Base-by-base conservation (phyloP, 2,113 vertebrate genomes). In the Girardinichthys multiradiatus region DNA sequence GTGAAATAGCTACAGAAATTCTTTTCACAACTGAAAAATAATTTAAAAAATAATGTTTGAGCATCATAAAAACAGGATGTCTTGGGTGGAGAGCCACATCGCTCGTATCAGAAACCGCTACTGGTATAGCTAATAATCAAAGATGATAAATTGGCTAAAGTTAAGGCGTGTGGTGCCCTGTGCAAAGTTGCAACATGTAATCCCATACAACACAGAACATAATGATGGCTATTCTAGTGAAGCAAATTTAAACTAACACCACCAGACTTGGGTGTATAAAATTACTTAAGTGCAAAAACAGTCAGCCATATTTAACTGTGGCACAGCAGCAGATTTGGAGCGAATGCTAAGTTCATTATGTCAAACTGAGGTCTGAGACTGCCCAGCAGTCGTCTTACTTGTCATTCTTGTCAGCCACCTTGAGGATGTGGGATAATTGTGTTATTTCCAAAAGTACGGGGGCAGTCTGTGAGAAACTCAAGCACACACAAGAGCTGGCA, bases 381-480 rank as follows among this genome's bases (percentile, higher is more conserved):
- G 83, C 82, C 68, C 88, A 90, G 89, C 78, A 73, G 88, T 88
- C 68, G 75, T 81, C 84, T 89, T 74, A 88, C 87, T 90, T 85
- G 84, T 88, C 89, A 92, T 89, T 91, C 88, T 84, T 86, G 84
- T 89, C 85, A 84, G 74, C 85, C 86, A 88, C 83, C 81, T 87
- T 73, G 80, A 91, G 90, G 90, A 91, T 90, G 89, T 91, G 90
- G 90, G 82, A 86, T 90, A 79, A 87, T 79, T 87, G 83, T 92
- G 86, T 89, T 90, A 85, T 88, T 91, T 90, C 82, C 85, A 84
- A 86, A 87, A 89, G 90, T 89, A 89, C 77, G 77, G 84, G 83
- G 81, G 80, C 83, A 80, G 82, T 81, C 87, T 92, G 88, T 92
- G 91, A 93, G 88, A 93, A 93, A 89, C 85, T 93, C 87, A 86